Conservation (phyloP, 1,140 invertebrate genomes). For the Cydia strobilella region DNA sequence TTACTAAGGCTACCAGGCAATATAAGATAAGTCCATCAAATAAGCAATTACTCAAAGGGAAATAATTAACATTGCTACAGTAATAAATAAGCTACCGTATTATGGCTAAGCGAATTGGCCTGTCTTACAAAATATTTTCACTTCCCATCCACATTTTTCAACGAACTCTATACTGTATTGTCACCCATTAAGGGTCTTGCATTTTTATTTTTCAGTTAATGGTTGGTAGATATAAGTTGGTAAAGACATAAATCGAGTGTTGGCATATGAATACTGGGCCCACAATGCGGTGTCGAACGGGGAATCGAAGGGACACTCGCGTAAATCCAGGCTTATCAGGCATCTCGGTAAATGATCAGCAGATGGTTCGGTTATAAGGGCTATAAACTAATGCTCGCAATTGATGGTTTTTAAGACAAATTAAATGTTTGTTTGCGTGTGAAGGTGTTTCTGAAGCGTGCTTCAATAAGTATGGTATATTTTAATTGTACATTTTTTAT, state of each 20-base stretch:
- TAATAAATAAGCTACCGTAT: constrained; percentile 63
- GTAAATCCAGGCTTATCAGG: constrained; percentile 59
- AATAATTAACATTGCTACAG: constrained; percentile 65
- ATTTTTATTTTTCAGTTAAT: constrained; percentile 27
- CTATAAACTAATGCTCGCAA: neutral
- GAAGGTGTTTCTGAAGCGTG: no score
- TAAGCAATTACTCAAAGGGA: constrained; percentile 62
- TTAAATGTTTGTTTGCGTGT: no score
- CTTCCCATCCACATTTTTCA: constrained; percentile 30
- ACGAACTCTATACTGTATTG: constrained; percentile 39
- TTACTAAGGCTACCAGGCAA: constrained; percentile 24
- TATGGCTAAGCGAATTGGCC: constrained; percentile 49
- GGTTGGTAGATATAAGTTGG: constrained; percentile 42
- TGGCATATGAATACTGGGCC: constrained; percentile 70
- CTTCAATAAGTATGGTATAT: no score
- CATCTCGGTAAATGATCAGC: constrained; percentile 21
- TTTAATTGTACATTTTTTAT: no score
- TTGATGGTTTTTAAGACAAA: neutral
- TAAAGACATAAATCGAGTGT: constrained; percentile 63
- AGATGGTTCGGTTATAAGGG: neutral
- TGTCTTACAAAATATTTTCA: constrained; percentile 54
- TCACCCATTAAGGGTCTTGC: constrained; percentile 33
- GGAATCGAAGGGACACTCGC: constrained; percentile 43
- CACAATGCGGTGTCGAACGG: constrained; percentile 63
- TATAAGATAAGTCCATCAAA: constrained; percentile 42